These are phyloP conservation scores for Shinisaurus crocodilurus DNA, from an alignment of 2,113 vertebrate species.

Conservation along the genomic window DNA sequence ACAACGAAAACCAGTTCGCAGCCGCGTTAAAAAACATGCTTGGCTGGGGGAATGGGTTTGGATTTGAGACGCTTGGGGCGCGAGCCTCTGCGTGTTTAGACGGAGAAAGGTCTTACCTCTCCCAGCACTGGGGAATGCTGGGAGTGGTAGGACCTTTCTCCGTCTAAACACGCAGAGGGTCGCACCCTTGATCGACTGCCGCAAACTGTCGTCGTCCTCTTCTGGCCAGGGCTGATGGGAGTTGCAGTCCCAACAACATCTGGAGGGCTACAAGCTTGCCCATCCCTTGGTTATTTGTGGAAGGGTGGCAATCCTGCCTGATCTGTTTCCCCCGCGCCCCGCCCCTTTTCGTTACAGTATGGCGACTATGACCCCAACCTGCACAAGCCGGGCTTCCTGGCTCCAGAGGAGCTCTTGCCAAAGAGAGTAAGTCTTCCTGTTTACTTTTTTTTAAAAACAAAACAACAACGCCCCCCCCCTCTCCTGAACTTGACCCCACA, in stretches of 20 bases:
- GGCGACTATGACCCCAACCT: conserved; percentile 91
- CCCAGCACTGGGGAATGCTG: too few species aligned
- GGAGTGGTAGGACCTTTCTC: too few species aligned
- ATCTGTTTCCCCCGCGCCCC: neutral
- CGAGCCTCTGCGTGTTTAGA: too few species aligned
- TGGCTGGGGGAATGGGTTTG: neutral
- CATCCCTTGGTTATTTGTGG: too few species aligned
- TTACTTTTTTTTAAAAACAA: neutral
- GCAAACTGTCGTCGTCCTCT: neutral
- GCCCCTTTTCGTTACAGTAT: conserved; percentile 75
- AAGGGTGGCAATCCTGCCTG: neutral
- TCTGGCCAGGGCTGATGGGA: too few species aligned
- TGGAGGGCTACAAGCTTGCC: too few species aligned
- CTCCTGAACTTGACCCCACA: neutral
- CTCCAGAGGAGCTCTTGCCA: conserved; percentile 89
- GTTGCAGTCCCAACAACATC: too few species aligned
- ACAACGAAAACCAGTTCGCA: neutral
- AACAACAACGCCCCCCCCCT: neutral
- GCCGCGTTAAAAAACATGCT: neutral
- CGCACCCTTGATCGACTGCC: neutral
- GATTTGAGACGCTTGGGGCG: neutral
- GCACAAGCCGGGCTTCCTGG: conserved; percentile 89
- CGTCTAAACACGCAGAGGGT: too few species aligned
- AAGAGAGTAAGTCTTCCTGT: conserved; percentile 81
- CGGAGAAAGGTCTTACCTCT: too few species aligned